phyloP scores from a whole-genome alignment of 2,113 vertebrate genomes.

The Apistogramma diplotaenia region DNA sequence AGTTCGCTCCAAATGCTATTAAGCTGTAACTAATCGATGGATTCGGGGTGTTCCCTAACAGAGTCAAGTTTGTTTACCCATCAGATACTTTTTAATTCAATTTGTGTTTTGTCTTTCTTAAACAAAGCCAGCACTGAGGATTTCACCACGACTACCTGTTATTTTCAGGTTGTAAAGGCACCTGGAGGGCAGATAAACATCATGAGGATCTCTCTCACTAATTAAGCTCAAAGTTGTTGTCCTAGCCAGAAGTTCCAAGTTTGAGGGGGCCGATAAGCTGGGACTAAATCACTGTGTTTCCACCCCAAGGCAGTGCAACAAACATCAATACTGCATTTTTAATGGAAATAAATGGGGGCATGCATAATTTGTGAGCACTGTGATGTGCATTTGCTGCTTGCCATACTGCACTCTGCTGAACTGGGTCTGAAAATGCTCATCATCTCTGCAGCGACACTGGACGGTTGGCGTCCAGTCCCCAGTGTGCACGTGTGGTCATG shows the following conservation, averaged over 20 bases:
- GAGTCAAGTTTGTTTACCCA: background rate
- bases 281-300: slow-evolving; percentile 44
- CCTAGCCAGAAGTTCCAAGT: slow-evolving; percentile 32
- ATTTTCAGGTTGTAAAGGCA: slow-evolving; percentile 30
- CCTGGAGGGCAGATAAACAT: slow-evolving; percentile 46
- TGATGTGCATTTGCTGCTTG: slow-evolving; percentile 34
- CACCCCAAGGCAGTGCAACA: slow-evolving; percentile 45
- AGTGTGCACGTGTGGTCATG: background rate
- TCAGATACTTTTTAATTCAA: background rate
- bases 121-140: background rate
- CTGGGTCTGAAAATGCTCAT: slow-evolving; percentile 17
- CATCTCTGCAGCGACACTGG: background rate
- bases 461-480: background rate
- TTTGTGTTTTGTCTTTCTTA: background rate
- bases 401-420: slow-evolving; percentile 20
- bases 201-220: slow-evolving; percentile 36
- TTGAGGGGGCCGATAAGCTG: slow-evolving; percentile 40
- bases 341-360: slow-evolving; percentile 45
- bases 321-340: slow-evolving; percentile 64
- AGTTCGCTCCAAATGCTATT: background rate
- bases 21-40: slow-evolving; percentile 5
- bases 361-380: slow-evolving; percentile 45
- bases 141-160: slow-evolving; percentile 6
- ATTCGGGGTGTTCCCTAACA: background rate
- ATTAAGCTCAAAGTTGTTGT: slow-evolving; percentile 45